Evolutionary conservation across 2,888 invertebrate species (phyloP), one percentile per base, ranked within the genome.

Genomic region (Hoplodrina ambigua): DNA sequence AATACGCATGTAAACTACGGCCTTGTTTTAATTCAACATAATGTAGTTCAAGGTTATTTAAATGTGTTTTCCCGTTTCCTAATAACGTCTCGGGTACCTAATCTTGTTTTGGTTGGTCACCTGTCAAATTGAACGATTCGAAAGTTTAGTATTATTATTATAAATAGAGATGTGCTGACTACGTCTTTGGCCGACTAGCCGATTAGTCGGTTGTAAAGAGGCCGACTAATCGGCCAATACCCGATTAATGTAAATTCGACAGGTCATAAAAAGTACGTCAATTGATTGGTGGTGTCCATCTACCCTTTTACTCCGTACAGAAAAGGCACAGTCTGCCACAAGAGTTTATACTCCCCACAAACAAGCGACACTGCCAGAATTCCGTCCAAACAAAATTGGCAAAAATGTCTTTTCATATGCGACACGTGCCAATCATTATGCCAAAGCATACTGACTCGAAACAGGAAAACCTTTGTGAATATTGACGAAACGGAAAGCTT

Each of bases 401-500:
- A 52, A 69, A 52, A 69, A 69, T 56, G n/a, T 63, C 19, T 58
- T 53, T 63, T 41, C 54, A 20, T 58, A 8, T 25, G 54, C 33
- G 33, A 71, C 49, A 33, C 46, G 25, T 72, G 76, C 57, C 80
- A 76, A 80, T 64, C 56, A 58, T 41, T 44, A 57, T 56, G 53
- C 55, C 37, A 61, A 53, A 50, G 15, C 55, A 20, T 54, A 63
- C 60, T 65, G 59, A 60, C 66, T 53, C 17, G 63, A 69, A 54
- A 60, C 74, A 70, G 74, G 72, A 74, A 72, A 74, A 55, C 63
- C 54, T 49, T 53, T 25, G 52, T 52, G 64, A 68, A 59, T 76
- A 71, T 79, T 77, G 77, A 77, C 62, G 67, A 72, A 75, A 58
- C 56, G 70, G 59, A 53, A 69, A 60, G 67, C 53, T 25, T 49